Percentiles rank a stretch among this genome's conserved stretches.
These are phyloP conservation scores for Trachelus troglodyta DNA, from an alignment of 2,888 invertebrate species.

Conservation along the genomic window DNA sequence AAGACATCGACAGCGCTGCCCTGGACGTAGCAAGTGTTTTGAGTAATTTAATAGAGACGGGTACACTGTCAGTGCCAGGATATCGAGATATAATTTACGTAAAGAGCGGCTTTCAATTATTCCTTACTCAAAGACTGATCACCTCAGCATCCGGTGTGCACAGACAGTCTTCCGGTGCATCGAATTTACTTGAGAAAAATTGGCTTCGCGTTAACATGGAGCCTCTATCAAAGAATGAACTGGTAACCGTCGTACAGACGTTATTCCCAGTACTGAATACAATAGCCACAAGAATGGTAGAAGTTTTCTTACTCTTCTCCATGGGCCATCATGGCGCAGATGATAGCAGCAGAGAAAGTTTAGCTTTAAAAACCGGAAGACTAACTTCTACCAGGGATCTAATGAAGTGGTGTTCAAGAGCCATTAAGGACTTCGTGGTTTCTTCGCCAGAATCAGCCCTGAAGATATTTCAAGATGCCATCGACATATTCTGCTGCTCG, in stretches of 20 bases:
- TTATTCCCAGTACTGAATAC: constrained; percentile 79
- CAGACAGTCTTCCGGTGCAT: constrained; percentile 72
- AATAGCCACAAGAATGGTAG: constrained; percentile 80
- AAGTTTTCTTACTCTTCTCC: constrained; percentile 85
- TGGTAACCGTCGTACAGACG: constrained; percentile 77
- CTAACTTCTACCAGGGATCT: constrained; percentile 88
- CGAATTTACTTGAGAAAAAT: constrained; percentile 82
- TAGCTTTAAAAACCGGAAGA: constrained; percentile 69
- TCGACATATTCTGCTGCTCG: constrained; percentile 91
- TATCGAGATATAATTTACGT: constrained; percentile 85
- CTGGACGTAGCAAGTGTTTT: constrained; percentile 92
- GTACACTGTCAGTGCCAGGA: constrained; percentile 86
- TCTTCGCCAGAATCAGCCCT: constrained; percentile 76
- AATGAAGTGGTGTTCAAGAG: constrained; percentile 89
- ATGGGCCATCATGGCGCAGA: constrained; percentile 72
- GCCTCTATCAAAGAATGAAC: constrained; percentile 80
- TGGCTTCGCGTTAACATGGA: constrained; percentile 85
- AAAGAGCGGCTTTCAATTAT: constrained; percentile 89
- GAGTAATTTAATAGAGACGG: constrained; percentile 85
- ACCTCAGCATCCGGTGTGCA: constrained; percentile 43
- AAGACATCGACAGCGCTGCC: constrained; percentile 95
- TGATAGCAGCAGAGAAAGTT: constrained; percentile 50
- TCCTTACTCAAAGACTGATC: constrained; percentile 81
- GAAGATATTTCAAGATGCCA: constrained; percentile 86
- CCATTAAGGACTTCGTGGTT: constrained; percentile 79